A percentile compares a stretch with the other conserved stretches of the same genome.
phyloP scores from a whole-genome alignment of 2,113 vertebrate genomes.

The Clarias magur region DNA sequence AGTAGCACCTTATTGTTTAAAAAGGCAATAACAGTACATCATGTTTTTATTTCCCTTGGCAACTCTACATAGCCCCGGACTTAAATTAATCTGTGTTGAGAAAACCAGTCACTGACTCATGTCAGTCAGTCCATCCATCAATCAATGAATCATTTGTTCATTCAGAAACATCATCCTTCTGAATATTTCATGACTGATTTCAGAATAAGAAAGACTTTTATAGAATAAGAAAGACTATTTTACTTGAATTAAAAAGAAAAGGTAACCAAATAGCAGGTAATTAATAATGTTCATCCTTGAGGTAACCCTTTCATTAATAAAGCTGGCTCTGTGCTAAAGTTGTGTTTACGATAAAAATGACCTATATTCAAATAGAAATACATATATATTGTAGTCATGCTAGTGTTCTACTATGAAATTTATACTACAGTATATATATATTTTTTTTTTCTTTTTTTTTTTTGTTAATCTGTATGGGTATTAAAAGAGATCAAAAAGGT shows the following conservation, averaged over 20 bases:
- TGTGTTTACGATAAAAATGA: not conserved
- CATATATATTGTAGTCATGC: not conserved
- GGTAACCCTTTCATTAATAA: slow-evolving; percentile 5
- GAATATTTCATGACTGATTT: not conserved
- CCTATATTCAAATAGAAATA: not conserved
- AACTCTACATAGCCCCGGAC: not conserved
- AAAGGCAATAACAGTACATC: slow-evolving; percentile 62
- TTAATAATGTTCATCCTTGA: not conserved
- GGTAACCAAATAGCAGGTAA: slow-evolving; percentile 15
- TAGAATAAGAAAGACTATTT: not conserved
- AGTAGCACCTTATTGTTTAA: slow-evolving; percentile 55
- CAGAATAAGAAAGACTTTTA: not conserved
- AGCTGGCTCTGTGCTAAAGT: not conserved
- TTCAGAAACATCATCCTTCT: not conserved
- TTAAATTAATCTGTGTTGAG: not conserved
- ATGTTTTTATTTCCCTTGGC: slow-evolving; percentile 66
- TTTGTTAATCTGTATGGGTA: not conserved
- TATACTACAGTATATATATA: not conserved
- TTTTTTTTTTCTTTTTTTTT: not conserved
- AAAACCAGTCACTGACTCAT: not conserved
- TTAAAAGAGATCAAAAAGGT: no score
- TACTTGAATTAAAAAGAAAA: not conserved
- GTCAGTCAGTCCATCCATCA: not conserved
- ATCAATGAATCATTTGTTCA: not conserved
- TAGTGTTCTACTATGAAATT: not conserved